phyloP scores from a whole-genome alignment of 2,113 vertebrate genomes.

The Dissostichus mawsoni region DNA sequence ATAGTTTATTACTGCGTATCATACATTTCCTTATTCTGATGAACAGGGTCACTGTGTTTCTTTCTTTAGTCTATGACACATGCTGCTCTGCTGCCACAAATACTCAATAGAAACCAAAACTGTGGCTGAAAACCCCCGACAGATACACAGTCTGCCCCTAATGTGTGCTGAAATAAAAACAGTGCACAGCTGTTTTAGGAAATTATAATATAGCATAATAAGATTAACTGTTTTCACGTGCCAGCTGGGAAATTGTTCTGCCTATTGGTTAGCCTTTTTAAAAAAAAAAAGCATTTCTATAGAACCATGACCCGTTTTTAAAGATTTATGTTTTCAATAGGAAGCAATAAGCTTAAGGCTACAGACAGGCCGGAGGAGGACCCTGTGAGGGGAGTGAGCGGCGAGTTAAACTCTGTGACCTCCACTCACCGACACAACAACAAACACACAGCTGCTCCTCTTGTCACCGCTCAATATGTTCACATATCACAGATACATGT shows the following conservation, averaged over 20 bases:
- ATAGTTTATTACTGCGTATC: not conserved
- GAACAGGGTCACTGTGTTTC: not conserved
- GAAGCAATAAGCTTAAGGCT: not conserved
- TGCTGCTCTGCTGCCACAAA: not conserved
- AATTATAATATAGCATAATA: not conserved
- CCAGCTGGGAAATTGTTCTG: too few species aligned
- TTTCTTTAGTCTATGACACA: not conserved
- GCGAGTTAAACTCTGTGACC: slow-evolving; percentile 11
- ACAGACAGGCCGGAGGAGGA: not conserved
- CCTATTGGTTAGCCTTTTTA: not conserved
- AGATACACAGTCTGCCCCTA: not conserved
- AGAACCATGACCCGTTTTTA: not conserved
- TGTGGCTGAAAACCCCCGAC: not conserved
- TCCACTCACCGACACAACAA: not conserved
- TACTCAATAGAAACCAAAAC: not conserved
- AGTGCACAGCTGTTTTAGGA: not conserved
- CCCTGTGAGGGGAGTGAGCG: not conserved
- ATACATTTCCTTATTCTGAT: not conserved
- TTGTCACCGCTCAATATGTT: not conserved
- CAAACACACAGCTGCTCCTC: not conserved
- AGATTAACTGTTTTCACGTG: too few species aligned
- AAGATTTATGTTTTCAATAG: not conserved
- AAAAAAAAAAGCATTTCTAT: too few species aligned
- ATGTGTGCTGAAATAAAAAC: not conserved
- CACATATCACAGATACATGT: not conserved